phyloP scores from a whole-genome alignment of 2,888 invertebrate genomes.

The Cheilosia scutellata region DNA sequence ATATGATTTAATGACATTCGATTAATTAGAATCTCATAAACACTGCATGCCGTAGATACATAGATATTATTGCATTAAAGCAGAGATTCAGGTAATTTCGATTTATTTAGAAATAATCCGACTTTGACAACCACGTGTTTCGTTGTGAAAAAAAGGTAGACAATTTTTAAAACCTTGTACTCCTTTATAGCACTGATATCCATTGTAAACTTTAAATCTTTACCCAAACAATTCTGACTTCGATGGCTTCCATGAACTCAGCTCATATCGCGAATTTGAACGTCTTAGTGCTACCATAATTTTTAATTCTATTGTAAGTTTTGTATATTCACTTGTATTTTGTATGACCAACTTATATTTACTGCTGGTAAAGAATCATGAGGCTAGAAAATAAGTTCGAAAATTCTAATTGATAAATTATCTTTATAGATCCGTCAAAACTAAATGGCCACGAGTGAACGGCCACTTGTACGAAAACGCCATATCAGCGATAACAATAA shows the following conservation, averaged over 20 bases:
- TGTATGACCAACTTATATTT: background rate
- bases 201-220: background rate
- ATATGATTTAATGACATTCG: no score
- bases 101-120: no score
- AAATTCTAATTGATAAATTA: conserved; percentile 24
- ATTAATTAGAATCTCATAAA: no score
- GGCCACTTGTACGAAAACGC: background rate
- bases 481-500: background rate
- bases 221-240: conserved; percentile 26
- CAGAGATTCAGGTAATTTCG: no score
- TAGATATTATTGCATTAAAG: no score
- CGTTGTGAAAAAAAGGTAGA: no score
- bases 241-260: conserved; percentile 26
- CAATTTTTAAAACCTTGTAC: no score
- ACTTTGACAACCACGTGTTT: no score
- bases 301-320: background rate
- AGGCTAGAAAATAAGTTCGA: background rate
- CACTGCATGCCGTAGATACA: no score
- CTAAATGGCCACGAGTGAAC: background rate
- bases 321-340: conserved; percentile 9
- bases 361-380: background rate
- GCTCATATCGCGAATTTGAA: conserved; percentile 20
- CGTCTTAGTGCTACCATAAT: conserved; percentile 29
- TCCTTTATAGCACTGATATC: no score
- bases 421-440: background rate